These are phyloP conservation scores for Acestrorhynchus altus DNA, from an alignment of 2,797 vertebrate genomes.

Conservation along the genomic window DNA sequence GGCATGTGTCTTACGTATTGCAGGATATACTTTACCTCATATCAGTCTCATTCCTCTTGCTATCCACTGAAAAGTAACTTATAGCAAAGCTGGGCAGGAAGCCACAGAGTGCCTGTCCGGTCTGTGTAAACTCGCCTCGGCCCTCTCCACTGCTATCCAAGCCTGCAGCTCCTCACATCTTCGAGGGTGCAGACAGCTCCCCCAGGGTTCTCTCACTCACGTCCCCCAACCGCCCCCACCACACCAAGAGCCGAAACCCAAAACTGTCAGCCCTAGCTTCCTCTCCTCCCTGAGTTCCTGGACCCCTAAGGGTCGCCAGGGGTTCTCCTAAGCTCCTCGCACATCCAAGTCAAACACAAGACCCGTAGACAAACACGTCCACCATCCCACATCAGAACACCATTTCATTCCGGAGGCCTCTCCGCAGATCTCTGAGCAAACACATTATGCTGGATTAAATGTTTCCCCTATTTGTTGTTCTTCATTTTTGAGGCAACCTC, in stretches of 20 bases:
- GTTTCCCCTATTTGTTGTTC: slow-evolving; percentile 82
- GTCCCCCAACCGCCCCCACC: neutral
- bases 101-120: neutral
- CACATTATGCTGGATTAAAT: slow-evolving; percentile 82
- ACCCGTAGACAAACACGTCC: slow-evolving; percentile 59
- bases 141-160: neutral
- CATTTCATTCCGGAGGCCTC: slow-evolving; percentile 70
- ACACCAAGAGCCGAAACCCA: slow-evolving; percentile 60
- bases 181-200: slow-evolving; percentile 38
- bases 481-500: slow-evolving; percentile 72
- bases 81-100: slow-evolving; percentile 23
- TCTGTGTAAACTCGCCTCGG: slow-evolving; percentile 31
- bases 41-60: neutral
- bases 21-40: neutral
- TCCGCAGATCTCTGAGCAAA: slow-evolving; percentile 76
- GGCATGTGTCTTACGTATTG: neutral
- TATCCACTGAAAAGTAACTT: slow-evolving; percentile 4
- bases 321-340: slow-evolving; percentile 69
- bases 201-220: slow-evolving; percentile 20
- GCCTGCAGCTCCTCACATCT: slow-evolving; percentile 30
- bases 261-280: slow-evolving; percentile 73
- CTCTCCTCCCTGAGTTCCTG: slow-evolving; percentile 73
- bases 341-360: slow-evolving; percentile 77
- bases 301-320: slow-evolving; percentile 66
- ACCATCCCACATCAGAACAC: slow-evolving; percentile 75